These are phyloP conservation scores for Cydia pomonella DNA, from an alignment of 1,140 invertebrate genomes.

Conservation along the genomic window DNA sequence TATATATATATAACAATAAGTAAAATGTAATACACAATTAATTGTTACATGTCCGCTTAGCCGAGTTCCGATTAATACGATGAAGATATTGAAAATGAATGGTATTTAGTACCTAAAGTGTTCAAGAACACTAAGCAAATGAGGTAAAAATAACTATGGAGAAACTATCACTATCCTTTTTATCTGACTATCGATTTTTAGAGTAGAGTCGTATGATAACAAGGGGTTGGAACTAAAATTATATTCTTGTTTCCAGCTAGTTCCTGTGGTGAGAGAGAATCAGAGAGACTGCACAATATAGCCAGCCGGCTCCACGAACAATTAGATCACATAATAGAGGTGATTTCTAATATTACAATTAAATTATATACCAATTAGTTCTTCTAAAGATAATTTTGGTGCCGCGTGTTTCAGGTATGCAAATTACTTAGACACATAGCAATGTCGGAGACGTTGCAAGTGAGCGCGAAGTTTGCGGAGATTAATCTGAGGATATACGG, in stretches of 20 bases:
- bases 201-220: neutral
- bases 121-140: too few species aligned
- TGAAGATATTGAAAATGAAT: too few species aligned
- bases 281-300: slow-evolving; percentile 79
- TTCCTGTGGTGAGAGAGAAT: slow-evolving; percentile 79
- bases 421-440: slow-evolving; percentile 98
- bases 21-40: neutral
- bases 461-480: slow-evolving; percentile 97
- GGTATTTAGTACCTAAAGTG: too few species aligned
- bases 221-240: neutral
- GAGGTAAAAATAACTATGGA: too few species aligned
- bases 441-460: slow-evolving; percentile 95
- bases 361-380: slow-evolving; percentile 32
- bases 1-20: neutral
- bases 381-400: neutral
- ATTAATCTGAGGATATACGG: slow-evolving; percentile 96
- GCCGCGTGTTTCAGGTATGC: slow-evolving; percentile 87
- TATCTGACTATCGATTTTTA: too few species aligned
- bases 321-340: slow-evolving; percentile 81
- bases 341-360: slow-evolving; percentile 44
- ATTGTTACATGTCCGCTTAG: too few species aligned
- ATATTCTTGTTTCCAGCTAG: slow-evolving; percentile 62
- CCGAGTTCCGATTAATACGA: too few species aligned
- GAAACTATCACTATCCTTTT: too few species aligned
- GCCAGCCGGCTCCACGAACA: slow-evolving; percentile 81